These are phyloP conservation scores for Thalassarche chlororhynchos DNA, from an alignment of 2,113 vertebrate species.

Conservation along the genomic window DNA sequence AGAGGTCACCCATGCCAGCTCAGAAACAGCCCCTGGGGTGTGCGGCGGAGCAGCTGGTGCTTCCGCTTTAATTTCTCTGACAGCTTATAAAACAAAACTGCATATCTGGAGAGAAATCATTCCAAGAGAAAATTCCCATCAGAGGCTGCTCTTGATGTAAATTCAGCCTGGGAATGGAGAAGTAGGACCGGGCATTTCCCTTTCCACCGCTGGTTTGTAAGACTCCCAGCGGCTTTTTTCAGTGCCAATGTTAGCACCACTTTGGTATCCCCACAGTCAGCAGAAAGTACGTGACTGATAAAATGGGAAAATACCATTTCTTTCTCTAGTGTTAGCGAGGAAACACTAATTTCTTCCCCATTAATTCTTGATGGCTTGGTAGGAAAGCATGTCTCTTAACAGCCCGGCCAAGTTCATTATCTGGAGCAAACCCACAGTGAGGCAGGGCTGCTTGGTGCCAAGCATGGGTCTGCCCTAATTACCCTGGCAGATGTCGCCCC, in stretches of 20 bases:
- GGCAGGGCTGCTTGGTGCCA: not conserved
- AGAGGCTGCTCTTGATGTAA: not conserved
- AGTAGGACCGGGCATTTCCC: not conserved
- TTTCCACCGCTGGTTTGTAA: not conserved
- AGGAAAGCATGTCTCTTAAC: not conserved
- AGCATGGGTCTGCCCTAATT: not conserved
- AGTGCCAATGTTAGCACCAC: not conserved
- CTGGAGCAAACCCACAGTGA: not conserved
- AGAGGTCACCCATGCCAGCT: not conserved
- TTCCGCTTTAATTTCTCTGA: not conserved
- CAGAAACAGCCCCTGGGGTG: not conserved
- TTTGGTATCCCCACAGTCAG: not conserved
- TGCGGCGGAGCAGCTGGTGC: accelerated
- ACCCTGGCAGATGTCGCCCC: not conserved
- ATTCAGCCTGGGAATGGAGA: not conserved
- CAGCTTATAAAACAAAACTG: not conserved
- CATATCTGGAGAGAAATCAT: not conserved
- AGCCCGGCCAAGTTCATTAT: not conserved
- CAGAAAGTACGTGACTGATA: not conserved
- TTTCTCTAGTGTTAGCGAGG: not conserved
- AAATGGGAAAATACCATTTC: not conserved
- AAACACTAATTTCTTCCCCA: not conserved
- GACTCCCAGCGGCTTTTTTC: not conserved
- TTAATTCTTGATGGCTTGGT: not conserved
- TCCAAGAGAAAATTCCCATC: not conserved